Conservation (phyloP, 2,888 invertebrate genomes). For the Synergus itoensis region DNA sequence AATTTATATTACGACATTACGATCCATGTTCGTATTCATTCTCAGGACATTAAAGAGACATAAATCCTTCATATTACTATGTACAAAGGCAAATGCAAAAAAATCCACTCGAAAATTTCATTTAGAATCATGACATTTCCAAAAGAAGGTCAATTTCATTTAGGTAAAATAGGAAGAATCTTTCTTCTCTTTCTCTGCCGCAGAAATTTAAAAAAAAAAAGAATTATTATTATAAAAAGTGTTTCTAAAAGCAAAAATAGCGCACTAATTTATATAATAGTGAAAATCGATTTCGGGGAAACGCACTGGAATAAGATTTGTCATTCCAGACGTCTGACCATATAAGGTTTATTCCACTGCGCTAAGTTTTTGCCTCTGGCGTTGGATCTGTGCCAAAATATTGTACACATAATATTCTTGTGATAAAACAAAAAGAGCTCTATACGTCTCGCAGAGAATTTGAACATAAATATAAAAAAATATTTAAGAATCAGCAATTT, state of each 20-base stretch:
- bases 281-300: background rate
- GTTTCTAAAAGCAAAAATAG: background rate
- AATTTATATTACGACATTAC: constrained; percentile 33
- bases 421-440: background rate
- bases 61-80: constrained; percentile 1
- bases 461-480: background rate
- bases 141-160: too few relatives aligned
- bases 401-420: constrained; percentile 6
- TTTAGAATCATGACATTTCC: background rate
- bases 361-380: constrained; percentile 5
- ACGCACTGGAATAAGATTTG: constrained; percentile 5
- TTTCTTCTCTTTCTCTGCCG: too few relatives aligned
- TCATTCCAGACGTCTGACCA: constrained; percentile 21
- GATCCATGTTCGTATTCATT: constrained; percentile 22
- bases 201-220: background rate
- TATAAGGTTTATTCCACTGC: constrained; percentile 25
- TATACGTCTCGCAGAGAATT: background rate
- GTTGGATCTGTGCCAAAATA: constrained; percentile 5
- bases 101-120: background rate
- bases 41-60: constrained; percentile 18
- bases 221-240: too few relatives aligned
- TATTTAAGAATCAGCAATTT: too few relatives aligned
- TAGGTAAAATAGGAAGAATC: too few relatives aligned
- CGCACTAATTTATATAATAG: too few relatives aligned
- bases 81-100: background rate